Conservation (phyloP, 2,888 invertebrate species). For the Drosophila phalerata region DNA sequence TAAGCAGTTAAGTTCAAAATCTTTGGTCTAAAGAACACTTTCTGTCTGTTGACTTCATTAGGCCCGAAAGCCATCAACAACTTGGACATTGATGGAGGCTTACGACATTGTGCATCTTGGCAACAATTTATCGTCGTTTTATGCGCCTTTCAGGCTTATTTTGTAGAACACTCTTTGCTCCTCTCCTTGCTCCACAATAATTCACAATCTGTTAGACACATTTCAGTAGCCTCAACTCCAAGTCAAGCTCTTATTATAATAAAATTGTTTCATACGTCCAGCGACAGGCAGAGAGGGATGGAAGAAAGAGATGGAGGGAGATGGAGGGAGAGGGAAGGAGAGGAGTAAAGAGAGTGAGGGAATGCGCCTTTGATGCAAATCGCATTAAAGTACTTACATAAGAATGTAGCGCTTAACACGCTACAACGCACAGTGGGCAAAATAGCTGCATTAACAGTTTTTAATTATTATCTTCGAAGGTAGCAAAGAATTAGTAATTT, state of each 20-base stretch:
- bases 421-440: not conserved
- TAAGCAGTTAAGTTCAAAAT: conserved; percentile 17
- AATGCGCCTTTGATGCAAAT: conserved; percentile 49
- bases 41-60: conserved; percentile 43
- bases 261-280: conserved; percentile 53
- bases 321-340: no score
- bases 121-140: conserved; percentile 46
- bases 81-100: conserved; percentile 46
- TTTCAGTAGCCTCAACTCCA: conserved; percentile 43
- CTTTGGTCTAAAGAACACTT: conserved; percentile 7
- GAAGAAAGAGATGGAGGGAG: not conserved
- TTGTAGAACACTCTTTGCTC: conserved; percentile 3
- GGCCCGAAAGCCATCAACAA: conserved; percentile 44
- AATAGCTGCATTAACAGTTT: no score
- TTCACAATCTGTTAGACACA: conserved; percentile 52
- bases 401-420: conserved; percentile 44
- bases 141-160: conserved; percentile 43
- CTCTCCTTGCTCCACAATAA: conserved; percentile 17
- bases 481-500: no score
- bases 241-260: conserved; percentile 44
- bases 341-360: conserved; percentile 6
- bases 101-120: conserved; percentile 22
- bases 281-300: conserved; percentile 12
- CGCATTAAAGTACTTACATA: conserved; percentile 49
- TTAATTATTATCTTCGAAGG: no score